Evolutionary conservation across 2,113 vertebrate species (phyloP), one percentile per base, ranked within the genome.

Genomic region (Cinclus cinclus): DNA sequence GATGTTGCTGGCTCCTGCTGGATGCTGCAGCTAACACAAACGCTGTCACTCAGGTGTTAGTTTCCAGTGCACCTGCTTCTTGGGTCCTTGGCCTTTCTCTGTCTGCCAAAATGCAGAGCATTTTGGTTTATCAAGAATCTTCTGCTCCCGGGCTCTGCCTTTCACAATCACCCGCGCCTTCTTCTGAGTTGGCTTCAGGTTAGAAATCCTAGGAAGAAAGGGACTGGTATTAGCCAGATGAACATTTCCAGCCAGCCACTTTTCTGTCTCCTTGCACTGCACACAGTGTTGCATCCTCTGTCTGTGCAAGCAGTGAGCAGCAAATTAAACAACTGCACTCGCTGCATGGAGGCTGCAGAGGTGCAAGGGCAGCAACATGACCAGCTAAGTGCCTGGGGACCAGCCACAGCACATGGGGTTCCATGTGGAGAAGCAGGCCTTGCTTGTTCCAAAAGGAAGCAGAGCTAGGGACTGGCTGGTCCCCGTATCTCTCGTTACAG

Each of bases 61-160:
- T 11, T n/a, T 11, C 50, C 28, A 50, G 2, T 11, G 37, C 11
- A 25, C 31, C 3, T 7, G 18, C 35, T 59, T 31, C 52, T 31
- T 35, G 62, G 31, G 14, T 59, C 11, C 8, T 7, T 25, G 37
- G 9, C 9, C 11, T 11, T 23, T 2, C 11, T 6, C 33, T 9
- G 12, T 1, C 18, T 17, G 27, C 4, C 1, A 8, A 16, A 70
- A 44, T 0, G 2, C 25, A 7, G 56, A 31, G 39, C 3, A 2
- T 53, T 25, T 30, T 0, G 2, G 24, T 41, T 16, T 9, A 19
- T 2, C 15, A 9, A 17, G 4, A 35, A 7, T 21, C 25, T 12
- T 37, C 11, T 0, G 1, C 5, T 35, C 7, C 11, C 0, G 1
- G 21, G 22, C 44, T 44, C 14, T 59, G 53, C 73, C 83, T 37